Evolutionary conservation across 1,140 invertebrate species (phyloP), one percentile per base, ranked within the genome.

Genomic region (Drosophila pseudoobscura): DNA sequence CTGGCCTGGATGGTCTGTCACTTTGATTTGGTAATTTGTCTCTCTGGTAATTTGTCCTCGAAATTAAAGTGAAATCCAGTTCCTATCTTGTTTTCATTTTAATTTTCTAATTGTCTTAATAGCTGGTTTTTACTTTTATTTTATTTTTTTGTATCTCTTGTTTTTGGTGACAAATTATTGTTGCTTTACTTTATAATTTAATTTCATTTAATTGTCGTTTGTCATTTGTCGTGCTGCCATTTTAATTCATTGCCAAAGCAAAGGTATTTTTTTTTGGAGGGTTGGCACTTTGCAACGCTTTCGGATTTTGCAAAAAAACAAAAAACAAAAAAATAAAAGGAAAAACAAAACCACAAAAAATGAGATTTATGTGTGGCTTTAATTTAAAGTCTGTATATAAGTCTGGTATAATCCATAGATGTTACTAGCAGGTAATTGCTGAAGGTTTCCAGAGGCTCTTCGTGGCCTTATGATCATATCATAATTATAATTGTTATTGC

Each of bases 1-100:
- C 56, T 13, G 45, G 4, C 17, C 8, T 59, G 80, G 55, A 77
- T 62, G 52, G 69, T 6, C 76, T 80, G 76, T 59, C 58, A 56
- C 49, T 41, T 87, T 66, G 72, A 69, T 83, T 82, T 72, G 47
- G 56, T 62, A 74, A 72, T 83, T 76, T 50, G 47, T 22, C 2
- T 50, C 44, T 39, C 11, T 39, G 35, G 9, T 39, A 13, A 39
- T 39, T 39, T 39, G 64, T 69, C 66, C 66, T 70, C 64, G 44
- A 26, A 35, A 49, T 64, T 44, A 52, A 76, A 72, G 11, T 45
- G 11, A 60, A 57, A 69, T 57, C 63, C 29, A 69, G 63, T 57
- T 50, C 31, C 26, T 20, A 70, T 69, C 64, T 69, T n/a, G 64
- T 57, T 70, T 68, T 50, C 45, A 69, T 51, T 45, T 35, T 43